Percentiles rank a stretch among this genome's conserved stretches.
Evolutionary conservation across 92 coral and sea anemone genomes (phyloP).

Genomic region (Porites evermanni): DNA sequence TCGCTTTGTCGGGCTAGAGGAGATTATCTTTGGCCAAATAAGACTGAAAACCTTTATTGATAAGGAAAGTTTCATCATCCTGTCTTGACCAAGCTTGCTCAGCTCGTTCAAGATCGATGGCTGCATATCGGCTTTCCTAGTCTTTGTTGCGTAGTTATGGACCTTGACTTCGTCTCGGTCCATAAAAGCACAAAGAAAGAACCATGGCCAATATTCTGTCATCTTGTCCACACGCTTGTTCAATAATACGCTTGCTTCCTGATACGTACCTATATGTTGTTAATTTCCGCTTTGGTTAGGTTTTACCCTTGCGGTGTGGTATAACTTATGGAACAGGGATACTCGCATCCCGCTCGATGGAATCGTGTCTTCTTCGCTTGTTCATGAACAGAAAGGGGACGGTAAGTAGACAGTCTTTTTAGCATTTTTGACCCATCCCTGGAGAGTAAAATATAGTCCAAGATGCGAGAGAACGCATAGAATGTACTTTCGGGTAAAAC

Average conservation of each 20-base stretch:
- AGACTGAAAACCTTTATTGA: too few species aligned
- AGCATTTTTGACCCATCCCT: background rate
- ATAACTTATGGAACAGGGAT: slow-evolving; percentile 73
- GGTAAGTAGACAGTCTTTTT: slow-evolving; percentile 30
- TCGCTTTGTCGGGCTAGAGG: too few species aligned
- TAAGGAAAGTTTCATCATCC: too few species aligned
- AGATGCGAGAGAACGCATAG: background rate
- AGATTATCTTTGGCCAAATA: too few species aligned
- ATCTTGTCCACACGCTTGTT: background rate
- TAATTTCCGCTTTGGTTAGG: slow-evolving; percentile 33
- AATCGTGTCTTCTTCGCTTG: slow-evolving; percentile 75
- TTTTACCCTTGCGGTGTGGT: slow-evolving; percentile 69
- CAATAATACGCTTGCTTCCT: background rate
- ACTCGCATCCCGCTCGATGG: slow-evolving; percentile 57
- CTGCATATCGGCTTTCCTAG: too few species aligned
- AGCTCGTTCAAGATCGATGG: too few species aligned
- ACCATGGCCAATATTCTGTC: too few species aligned
- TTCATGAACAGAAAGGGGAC: slow-evolving; percentile 84
- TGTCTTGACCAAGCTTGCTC: too few species aligned
- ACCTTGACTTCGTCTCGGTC: too few species aligned
- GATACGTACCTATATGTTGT: background rate
- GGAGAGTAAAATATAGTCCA: background rate
- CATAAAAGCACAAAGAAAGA: too few species aligned
- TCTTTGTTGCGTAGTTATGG: too few species aligned
- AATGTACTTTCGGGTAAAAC: background rate